These are phyloP conservation scores for Zophobas atratus DNA, from an alignment of 1,140 invertebrate species.

Conservation along the genomic window DNA sequence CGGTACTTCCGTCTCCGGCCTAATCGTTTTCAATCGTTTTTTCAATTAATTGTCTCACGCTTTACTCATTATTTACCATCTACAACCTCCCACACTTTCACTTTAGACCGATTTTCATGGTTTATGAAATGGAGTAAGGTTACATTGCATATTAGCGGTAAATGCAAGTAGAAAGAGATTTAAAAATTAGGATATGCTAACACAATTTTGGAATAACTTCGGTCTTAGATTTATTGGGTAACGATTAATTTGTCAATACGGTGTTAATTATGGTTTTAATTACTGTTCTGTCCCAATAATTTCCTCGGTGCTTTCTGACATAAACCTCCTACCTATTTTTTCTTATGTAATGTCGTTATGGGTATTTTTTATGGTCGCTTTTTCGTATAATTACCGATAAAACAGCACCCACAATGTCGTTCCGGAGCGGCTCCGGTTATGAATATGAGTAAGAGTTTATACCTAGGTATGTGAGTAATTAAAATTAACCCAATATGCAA, in stretches of 20 bases:
- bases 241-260: conserved; percentile 29
- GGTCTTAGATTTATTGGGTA: conserved; percentile 7
- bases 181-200: background rate
- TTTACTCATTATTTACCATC: background rate
- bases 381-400: conserved; percentile 2
- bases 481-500: conserved; percentile 40
- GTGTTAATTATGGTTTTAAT: conserved; percentile 36
- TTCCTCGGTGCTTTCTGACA: conserved; percentile 25
- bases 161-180: background rate
- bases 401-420: too few species aligned
- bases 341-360: conserved; percentile 20
- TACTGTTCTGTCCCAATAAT: conserved; percentile 37
- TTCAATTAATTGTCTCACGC: conserved; percentile 35
- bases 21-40: conserved; percentile 12
- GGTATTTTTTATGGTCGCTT: conserved; percentile 2
- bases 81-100: conserved; percentile 36
- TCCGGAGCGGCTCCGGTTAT: background rate
- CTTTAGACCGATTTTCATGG: conserved; percentile 18
- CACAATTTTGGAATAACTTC: conserved; percentile 10
- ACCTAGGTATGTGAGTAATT: conserved; percentile 10
- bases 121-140: conserved; percentile 17
- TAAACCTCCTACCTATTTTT: conserved; percentile 24
- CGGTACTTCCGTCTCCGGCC: conserved; percentile 9
- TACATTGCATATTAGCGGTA: conserved; percentile 1
- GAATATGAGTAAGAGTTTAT: background rate